A percentile compares a stretch with the other conserved stretches of the same genome.
Evolutionary conservation across 2,113 vertebrate species (phyloP).

Genomic region (Oryzias javanicus): DNA sequence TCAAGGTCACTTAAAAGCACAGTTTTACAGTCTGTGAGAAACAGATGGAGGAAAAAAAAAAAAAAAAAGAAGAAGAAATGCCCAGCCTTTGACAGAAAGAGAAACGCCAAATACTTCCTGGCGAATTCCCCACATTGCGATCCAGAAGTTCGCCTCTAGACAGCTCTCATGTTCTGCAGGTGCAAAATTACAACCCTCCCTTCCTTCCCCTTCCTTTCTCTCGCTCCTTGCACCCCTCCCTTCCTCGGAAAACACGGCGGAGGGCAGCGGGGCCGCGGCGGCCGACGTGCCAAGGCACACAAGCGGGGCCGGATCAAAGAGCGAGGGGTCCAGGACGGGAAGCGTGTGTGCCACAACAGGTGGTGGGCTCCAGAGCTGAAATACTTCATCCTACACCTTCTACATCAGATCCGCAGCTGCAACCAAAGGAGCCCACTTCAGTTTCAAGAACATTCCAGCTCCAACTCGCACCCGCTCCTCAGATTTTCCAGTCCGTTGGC

Average conservation of each 20-base stretch:
- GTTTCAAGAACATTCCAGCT: conserved; percentile 29
- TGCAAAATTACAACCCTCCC: conserved; percentile 39
- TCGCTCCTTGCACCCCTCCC: background rate
- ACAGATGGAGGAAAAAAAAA: too few relatives aligned
- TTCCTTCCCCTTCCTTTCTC: background rate
- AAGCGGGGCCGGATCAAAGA: conserved; percentile 51
- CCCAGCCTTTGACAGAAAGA: background rate
- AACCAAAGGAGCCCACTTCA: conserved; percentile 14
- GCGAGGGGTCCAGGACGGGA: conserved; percentile 27
- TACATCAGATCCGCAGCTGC: conserved; percentile 1
- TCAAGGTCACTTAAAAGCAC: conserved; percentile 54
- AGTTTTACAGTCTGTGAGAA: conserved; percentile 40
- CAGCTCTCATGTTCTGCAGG: conserved; percentile 47
- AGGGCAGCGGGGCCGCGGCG: conserved; percentile 31
- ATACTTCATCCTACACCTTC: conserved; percentile 25
- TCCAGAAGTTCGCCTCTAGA: conserved; percentile 26
- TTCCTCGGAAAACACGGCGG: conserved; percentile 30
- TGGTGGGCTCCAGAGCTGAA: conserved; percentile 3
- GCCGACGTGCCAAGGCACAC: conserved; percentile 62
- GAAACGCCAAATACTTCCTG: conserved; percentile 29
- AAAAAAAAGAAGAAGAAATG: too few relatives aligned
- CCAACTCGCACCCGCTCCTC: conserved; percentile 23
- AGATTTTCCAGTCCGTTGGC: conserved; percentile 49
- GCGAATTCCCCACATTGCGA: conserved; percentile 53
- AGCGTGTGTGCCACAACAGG: conserved; percentile 20